Percentiles rank a stretch among this genome's conserved stretches.
phyloP scores from a whole-genome alignment of 2,113 vertebrate species.

The Phyllostomus discolor region DNA sequence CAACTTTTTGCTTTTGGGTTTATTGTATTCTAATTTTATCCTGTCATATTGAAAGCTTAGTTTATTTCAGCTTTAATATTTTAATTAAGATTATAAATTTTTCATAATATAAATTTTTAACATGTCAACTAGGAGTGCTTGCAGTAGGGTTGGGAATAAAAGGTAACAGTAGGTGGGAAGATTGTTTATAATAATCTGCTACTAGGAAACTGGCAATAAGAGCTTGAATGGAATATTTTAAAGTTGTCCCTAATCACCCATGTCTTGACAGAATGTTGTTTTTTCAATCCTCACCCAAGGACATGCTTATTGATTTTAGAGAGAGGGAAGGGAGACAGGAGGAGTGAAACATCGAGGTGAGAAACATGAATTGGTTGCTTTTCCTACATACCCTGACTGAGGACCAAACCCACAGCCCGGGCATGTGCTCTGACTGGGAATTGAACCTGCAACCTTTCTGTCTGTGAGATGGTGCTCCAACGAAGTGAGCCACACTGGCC shows the following conservation, averaged over 20 bases:
- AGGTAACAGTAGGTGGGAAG: background rate
- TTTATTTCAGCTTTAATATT: conserved; percentile 15
- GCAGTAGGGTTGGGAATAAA: background rate
- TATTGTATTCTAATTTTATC: conserved; percentile 3
- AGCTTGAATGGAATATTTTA: background rate
- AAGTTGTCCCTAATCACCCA: background rate
- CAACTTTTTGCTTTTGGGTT: background rate
- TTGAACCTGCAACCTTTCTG: too few relatives aligned
- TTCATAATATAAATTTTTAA: background rate
- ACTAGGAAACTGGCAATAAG: background rate
- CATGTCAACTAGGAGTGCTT: background rate
- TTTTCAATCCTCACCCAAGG: too few relatives aligned
- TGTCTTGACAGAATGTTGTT: background rate
- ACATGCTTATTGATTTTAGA: too few relatives aligned
- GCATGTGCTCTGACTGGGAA: too few relatives aligned
- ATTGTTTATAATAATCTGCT: background rate
- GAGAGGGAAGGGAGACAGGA: too few relatives aligned
- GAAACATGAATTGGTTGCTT: too few relatives aligned
- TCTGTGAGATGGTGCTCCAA: too few relatives aligned
- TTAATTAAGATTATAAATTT: conserved; percentile 1
- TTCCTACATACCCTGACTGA: too few relatives aligned
- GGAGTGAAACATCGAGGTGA: too few relatives aligned
- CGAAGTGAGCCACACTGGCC: too few relatives aligned
- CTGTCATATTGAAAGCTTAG: background rate
- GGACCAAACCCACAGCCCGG: too few relatives aligned